Conservation (phyloP, 2,888 invertebrate species). For the Nasonovia ribisnigri region DNA sequence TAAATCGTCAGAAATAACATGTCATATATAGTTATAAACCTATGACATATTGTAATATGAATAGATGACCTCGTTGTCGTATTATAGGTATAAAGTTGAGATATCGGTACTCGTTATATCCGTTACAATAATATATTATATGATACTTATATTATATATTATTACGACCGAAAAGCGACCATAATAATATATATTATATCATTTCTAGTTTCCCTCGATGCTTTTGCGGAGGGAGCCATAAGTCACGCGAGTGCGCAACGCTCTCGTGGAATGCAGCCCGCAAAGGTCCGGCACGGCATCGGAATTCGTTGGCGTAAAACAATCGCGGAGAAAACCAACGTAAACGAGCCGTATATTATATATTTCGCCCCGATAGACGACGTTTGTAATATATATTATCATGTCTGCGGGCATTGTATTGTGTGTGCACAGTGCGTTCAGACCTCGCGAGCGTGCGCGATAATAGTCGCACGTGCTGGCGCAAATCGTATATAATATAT, state of each 20-base stretch:
- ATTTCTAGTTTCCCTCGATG: not conserved
- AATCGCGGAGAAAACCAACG: not conserved
- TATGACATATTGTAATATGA: too few relatives aligned
- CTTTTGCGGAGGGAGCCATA: not conserved
- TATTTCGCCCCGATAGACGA: not conserved
- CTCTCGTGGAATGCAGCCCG: not conserved
- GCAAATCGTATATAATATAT: not conserved
- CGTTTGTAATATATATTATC: slow-evolving; percentile 1
- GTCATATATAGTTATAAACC: too few relatives aligned
- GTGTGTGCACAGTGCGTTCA: not conserved
- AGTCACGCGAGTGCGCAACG: not conserved
- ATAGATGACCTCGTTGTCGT: not conserved
- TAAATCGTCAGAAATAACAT: too few relatives aligned
- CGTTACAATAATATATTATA: not conserved
- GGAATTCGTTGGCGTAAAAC: slow-evolving; percentile 1
- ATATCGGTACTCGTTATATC: not conserved
- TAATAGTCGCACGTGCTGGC: not conserved
- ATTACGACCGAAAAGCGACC: not conserved
- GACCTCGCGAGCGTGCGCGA: not conserved
- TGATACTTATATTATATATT: not conserved
- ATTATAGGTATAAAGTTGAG: not conserved
- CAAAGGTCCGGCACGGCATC: not conserved
- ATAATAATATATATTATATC: not conserved
- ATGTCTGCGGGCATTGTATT: not conserved
- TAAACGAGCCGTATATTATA: not conserved